Evolutionary conservation across 2,113 vertebrate genomes (phyloP).

Genomic region (Pongo abelii): DNA sequence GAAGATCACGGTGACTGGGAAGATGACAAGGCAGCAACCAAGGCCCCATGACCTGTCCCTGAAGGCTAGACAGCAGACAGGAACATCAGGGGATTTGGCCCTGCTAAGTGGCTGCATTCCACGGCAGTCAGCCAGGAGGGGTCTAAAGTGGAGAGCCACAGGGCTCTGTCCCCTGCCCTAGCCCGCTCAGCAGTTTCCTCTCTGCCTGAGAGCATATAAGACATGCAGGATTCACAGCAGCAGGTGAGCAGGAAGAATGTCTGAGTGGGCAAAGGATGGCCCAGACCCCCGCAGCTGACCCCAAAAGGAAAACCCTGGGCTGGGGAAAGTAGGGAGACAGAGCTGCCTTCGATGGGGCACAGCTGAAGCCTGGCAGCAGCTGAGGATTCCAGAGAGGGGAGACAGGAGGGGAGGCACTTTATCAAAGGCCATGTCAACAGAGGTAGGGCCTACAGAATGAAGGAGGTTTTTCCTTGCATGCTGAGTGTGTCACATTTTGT

Average conservation of each 20-base stretch:
- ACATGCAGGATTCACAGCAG: background rate
- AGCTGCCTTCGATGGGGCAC: too few relatives aligned
- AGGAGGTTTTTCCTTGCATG: background rate
- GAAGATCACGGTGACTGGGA: background rate
- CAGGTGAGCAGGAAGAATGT: background rate
- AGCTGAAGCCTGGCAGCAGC: background rate
- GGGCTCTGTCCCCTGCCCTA: background rate
- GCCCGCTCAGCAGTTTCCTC: background rate
- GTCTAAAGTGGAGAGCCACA: background rate
- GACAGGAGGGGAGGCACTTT: accelerated
- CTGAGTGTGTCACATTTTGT: background rate
- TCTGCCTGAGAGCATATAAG: background rate
- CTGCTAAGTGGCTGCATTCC: background rate
- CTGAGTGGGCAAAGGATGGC: background rate
- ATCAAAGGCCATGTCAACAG: background rate
- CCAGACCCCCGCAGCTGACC: background rate
- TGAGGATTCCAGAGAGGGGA: background rate
- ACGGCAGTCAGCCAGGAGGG: background rate
- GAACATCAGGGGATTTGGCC: background rate
- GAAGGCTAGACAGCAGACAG: background rate
- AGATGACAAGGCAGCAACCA: background rate
- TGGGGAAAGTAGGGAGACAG: background rate
- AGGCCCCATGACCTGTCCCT: background rate
- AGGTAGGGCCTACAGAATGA: background rate
- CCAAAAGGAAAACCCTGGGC: background rate